Conservation (phyloP, 2,797 vertebrate genomes). For the Diceros bicornis region DNA sequence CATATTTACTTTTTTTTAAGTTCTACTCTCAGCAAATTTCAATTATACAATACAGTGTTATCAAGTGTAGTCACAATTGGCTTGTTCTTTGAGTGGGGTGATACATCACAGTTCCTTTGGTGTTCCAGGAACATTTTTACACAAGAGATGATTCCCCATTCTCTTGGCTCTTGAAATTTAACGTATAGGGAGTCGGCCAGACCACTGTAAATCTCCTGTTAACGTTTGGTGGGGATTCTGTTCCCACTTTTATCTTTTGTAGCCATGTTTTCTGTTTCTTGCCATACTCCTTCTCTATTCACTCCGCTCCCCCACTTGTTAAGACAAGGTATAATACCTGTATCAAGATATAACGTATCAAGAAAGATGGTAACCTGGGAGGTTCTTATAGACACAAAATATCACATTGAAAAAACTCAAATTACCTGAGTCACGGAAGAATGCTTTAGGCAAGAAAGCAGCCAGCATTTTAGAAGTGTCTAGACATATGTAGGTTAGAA, state of each 20-base stretch:
- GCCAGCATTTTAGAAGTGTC: slow-evolving; percentile 47
- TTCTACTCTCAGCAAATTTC: neutral
- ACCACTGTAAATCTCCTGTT: neutral
- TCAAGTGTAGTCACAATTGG: neutral
- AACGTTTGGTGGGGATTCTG: neutral
- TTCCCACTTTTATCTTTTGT: neutral
- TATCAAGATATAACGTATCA: neutral
- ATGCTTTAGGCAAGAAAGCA: slow-evolving; percentile 48
- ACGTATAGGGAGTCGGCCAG: neutral
- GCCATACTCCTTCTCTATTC: neutral
- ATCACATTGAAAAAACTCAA: neutral
- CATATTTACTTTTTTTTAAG: neutral
- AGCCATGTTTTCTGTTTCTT: neutral
- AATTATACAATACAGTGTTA: neutral
- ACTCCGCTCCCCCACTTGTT: neutral
- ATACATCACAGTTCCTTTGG: neutral
- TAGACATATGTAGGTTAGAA: slow-evolving; percentile 15
- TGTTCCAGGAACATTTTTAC: neutral
- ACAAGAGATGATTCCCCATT: neutral
- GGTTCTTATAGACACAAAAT: neutral
- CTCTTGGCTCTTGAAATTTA: slow-evolving; percentile 14
- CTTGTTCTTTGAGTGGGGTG: neutral
- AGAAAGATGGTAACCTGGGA: neutral
- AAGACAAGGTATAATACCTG: neutral
- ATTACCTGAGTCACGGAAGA: slow-evolving; percentile 51